Conservation (phyloP, 2,113 vertebrate species). For the Aptenodytes patagonicus region DNA sequence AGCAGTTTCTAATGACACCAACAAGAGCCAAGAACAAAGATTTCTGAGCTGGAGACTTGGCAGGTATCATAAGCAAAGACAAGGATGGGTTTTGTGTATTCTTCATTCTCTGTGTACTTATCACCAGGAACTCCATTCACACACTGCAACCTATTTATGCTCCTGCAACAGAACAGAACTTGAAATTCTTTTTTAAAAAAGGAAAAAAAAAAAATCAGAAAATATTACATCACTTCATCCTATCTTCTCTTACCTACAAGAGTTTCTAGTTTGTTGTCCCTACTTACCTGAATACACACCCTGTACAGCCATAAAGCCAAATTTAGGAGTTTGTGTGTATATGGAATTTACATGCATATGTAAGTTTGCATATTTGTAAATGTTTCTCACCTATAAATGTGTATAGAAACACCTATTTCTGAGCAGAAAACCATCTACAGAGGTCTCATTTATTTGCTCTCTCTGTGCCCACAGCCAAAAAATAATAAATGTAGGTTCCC, state of each 20-base stretch:
- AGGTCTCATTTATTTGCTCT: not conserved
- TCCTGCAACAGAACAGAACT: not conserved
- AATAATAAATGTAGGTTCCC: not conserved
- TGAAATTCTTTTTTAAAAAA: not conserved
- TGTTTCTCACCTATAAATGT: not conserved
- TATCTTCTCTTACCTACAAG: not conserved
- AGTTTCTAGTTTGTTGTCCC: not conserved
- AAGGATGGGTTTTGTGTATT: not conserved
- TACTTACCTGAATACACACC: rapidly evolving
- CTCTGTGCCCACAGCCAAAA: not conserved
- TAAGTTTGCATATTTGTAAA: not conserved
- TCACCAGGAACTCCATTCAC: not conserved
- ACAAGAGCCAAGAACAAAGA: not conserved
- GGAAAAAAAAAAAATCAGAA: rapidly evolving
- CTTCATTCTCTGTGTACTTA: not conserved
- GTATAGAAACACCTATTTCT: not conserved
- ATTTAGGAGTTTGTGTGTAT: not conserved
- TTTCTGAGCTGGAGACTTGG: not conserved
- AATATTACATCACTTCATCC: not conserved
- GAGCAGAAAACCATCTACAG: not conserved
- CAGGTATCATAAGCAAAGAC: not conserved
- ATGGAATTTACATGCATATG: not conserved
- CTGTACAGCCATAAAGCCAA: not conserved
- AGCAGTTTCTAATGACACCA: not conserved
- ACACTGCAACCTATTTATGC: not conserved